A percentile compares a stretch with the other conserved stretches of the same genome.
phyloP scores from a whole-genome alignment of 1,140 invertebrate species.

The Eurosta solidaginis region DNA sequence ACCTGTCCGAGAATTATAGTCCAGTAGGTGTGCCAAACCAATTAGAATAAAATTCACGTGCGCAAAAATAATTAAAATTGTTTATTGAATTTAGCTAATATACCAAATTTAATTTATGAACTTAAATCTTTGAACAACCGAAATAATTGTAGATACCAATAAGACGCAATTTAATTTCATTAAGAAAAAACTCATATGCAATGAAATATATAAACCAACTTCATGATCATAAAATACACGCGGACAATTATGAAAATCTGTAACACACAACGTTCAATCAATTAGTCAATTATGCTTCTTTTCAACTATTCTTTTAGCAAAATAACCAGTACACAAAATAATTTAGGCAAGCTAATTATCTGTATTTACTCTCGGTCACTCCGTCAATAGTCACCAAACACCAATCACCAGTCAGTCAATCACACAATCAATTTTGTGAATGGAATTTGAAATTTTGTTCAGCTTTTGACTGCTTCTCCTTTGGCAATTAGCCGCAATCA shows the following conservation, averaged over 20 bases:
- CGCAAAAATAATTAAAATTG: conserved; percentile 14
- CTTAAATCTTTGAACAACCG: neutral
- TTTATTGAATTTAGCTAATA: neutral
- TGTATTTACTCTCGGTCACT: neutral
- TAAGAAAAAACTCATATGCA: neutral
- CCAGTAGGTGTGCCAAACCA: neutral
- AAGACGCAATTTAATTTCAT: neutral
- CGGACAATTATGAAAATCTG: neutral
- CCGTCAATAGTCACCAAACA: neutral
- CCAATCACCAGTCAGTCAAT: conserved; percentile 5
- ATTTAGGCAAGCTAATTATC: neutral
- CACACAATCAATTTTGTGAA: neutral
- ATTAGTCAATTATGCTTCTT: neutral
- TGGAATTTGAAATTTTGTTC: neutral
- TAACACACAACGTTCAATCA: neutral
- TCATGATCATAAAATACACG: neutral
- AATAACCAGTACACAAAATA: neutral
- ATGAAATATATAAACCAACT: neutral
- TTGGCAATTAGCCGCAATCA: conserved; percentile 16
- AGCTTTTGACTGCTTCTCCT: neutral
- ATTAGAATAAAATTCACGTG: conserved; percentile 9
- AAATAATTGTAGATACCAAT: neutral
- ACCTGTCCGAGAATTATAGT: neutral
- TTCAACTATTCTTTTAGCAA: neutral
- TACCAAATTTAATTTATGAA: neutral